Conservation (phyloP, 2,113 vertebrate genomes). For the Galemys pyrenaicus region DNA sequence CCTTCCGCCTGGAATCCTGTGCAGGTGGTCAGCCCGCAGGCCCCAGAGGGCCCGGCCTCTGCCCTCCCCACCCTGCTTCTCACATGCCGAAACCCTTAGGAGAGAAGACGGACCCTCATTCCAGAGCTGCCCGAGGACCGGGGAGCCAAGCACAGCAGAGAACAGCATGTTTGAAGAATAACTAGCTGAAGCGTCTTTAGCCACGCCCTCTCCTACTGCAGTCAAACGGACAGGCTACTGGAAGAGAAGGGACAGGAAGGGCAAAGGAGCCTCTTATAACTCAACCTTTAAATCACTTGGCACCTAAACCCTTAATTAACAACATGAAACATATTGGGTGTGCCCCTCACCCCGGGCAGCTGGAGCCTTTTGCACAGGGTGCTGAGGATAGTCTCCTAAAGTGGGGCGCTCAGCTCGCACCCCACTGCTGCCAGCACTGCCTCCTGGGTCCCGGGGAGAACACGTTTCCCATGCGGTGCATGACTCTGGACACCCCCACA, state of each 20-base stretch:
- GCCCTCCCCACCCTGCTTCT: not conserved
- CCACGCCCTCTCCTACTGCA: not conserved
- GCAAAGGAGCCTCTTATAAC: conserved; percentile 38
- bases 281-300: conserved; percentile 37
- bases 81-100: too few relatives aligned
- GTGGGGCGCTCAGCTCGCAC: not conserved
- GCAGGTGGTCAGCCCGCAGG: not conserved
- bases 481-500: not conserved
- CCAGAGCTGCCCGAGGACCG: not conserved
- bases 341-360: not conserved
- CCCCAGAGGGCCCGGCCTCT: not conserved
- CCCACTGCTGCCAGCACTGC: too few relatives aligned
- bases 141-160: rapidly evolving
- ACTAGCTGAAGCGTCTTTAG: not conserved
- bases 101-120: not conserved
- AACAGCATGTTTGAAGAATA: not conserved
- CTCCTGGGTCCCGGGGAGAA: conserved; percentile 11
- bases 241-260: conserved; percentile 35
- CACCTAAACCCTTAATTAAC: conserved; percentile 21
- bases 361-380: not conserved
- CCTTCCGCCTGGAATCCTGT: not conserved
- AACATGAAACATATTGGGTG: conserved; percentile 11
- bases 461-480: not conserved
- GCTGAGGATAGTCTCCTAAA: not conserved
- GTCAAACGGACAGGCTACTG: not conserved